These are phyloP conservation scores for Anthrax anthrax DNA, from an alignment of 2,888 invertebrate genomes.

Conservation along the genomic window DNA sequence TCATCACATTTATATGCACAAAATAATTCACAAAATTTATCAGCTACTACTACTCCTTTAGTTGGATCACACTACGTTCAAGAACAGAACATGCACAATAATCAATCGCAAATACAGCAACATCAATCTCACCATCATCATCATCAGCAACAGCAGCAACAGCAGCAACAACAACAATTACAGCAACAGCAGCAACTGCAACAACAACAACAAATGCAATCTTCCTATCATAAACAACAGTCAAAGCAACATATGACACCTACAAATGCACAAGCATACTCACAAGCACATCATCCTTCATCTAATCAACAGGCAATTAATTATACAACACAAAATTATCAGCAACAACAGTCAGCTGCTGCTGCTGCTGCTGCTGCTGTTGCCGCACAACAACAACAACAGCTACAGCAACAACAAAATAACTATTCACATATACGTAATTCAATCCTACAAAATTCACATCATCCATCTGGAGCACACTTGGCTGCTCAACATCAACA, in stretches of 20 bases:
- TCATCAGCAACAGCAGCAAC: slow-evolving; percentile 17
- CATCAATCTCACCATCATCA: slow-evolving; percentile 19
- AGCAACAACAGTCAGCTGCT: slow-evolving; percentile 15
- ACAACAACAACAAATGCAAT: slow-evolving; percentile 18
- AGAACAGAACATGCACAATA: slow-evolving; percentile 16
- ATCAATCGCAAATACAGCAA: slow-evolving; percentile 16
- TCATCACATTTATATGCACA: slow-evolving; percentile 14
- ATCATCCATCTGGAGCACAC: slow-evolving; percentile 24
- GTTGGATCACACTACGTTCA: slow-evolving; percentile 16
- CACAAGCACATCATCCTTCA: neutral
- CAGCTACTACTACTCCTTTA: slow-evolving; percentile 20
- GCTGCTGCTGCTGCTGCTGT: too few species aligned
- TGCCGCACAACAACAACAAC: slow-evolving; percentile 21
- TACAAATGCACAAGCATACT: neutral
- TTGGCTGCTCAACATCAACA: slow-evolving; percentile 10
- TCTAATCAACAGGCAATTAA: slow-evolving; percentile 2
- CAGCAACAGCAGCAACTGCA: slow-evolving; percentile 18
- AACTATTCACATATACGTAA: slow-evolving; percentile 30
- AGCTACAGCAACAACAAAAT: slow-evolving; percentile 18
- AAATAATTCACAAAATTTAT: slow-evolving; percentile 16
- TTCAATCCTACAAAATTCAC: slow-evolving; percentile 31
- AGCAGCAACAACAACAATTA: slow-evolving; percentile 18
- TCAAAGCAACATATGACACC: slow-evolving; percentile 22
- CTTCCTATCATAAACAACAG: slow-evolving; percentile 15
- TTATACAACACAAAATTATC: slow-evolving; percentile 14